Base-by-base conservation (phyloP, 2,888 invertebrate species). In the Nyleta sp. region DNA sequence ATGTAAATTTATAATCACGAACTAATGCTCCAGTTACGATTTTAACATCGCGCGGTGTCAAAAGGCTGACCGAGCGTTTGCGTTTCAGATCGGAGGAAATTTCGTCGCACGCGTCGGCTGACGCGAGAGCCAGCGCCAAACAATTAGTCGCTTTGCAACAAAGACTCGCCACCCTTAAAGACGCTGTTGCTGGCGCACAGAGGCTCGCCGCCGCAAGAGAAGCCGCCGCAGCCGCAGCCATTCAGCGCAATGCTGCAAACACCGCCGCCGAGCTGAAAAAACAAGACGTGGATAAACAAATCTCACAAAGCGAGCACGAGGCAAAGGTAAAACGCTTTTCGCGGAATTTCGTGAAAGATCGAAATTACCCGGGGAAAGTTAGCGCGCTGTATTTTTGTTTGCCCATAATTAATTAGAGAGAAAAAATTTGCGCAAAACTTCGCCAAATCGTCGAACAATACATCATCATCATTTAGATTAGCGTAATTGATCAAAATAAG, bases 171-270 rank as follows among this genome's bases (percentile, higher is more conserved):
- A 93, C 94, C 0, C 93, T 95, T 0, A 95, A 95, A 85, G 93
- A 94, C 0, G 92, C 94, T 0, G 95, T 94, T 0, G 94, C 95
- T 0, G 94, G 94, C 24, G 94, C 95, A 1, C 95, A 95, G 87
- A 92, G 94, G 81, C 93, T 95, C 3, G 95, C 95, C 0, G 94
- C 95, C 0, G 93, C 94, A 0, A 93, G 95, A 59, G 95, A 95
- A 87, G 93, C 95, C 0, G 94, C 94, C 7, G 95, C 95, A 0
- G 95, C 95, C 0, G 92, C 93, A 6, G 94, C 95, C 0, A 93
- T 95, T 75, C 94, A 95, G 73, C 92, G 93, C 38, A 94, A 94
- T 13, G 95, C 95, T 0, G 93, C 93, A 77, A 93, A 93, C 53
- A 95, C 94, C 62, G 95, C 95, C 0, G 94, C 93, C 1, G 94